These are phyloP conservation scores for Malthinus seriepunctatus DNA, from an alignment of 2,888 invertebrate species.

Conservation along the genomic window DNA sequence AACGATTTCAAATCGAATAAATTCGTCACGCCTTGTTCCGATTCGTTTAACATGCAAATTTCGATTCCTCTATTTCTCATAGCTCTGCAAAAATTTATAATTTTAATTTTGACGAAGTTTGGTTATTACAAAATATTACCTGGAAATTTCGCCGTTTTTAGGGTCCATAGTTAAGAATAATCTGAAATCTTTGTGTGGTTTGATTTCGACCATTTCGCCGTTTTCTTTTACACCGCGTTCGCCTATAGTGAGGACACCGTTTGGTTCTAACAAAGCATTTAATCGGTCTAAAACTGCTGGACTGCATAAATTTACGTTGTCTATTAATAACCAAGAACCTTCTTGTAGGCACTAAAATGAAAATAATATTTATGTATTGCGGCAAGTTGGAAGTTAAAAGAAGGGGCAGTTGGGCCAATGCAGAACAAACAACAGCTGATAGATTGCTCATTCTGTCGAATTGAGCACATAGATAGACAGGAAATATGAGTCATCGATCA, in stretches of 20 bases:
- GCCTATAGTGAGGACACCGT: constrained; percentile 85
- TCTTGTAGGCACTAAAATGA: constrained; percentile 68
- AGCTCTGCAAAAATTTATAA: constrained; percentile 62
- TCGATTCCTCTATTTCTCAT: constrained; percentile 99
- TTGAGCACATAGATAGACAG: too few relatives aligned
- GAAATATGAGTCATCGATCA: too few relatives aligned
- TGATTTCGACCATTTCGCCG: constrained; percentile 72
- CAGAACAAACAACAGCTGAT: not conserved
- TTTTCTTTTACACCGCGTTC: constrained; percentile 83
- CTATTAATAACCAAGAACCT: constrained; percentile 84
- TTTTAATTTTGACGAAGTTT: not conserved
- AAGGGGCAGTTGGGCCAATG: not conserved
- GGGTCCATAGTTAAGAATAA: constrained; percentile 96
- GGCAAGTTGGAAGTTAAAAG: not conserved
- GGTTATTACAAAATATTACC: constrained; percentile 52
- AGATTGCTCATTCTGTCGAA: too few relatives aligned
- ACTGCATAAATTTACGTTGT: constrained; percentile 95
- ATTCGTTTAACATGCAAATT: constrained; percentile 64
- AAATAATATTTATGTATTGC: constrained; percentile 1
- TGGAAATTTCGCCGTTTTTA: constrained; percentile 92
- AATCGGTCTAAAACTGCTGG: constrained; percentile 95
- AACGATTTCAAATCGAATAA: constrained; percentile 59
- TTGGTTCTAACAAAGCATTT: constrained; percentile 92
- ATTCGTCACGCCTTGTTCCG: constrained; percentile 38
- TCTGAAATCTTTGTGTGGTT: constrained; percentile 88